Conservation (phyloP, 2,888 invertebrate genomes). For the Cacoxenus indagator region DNA sequence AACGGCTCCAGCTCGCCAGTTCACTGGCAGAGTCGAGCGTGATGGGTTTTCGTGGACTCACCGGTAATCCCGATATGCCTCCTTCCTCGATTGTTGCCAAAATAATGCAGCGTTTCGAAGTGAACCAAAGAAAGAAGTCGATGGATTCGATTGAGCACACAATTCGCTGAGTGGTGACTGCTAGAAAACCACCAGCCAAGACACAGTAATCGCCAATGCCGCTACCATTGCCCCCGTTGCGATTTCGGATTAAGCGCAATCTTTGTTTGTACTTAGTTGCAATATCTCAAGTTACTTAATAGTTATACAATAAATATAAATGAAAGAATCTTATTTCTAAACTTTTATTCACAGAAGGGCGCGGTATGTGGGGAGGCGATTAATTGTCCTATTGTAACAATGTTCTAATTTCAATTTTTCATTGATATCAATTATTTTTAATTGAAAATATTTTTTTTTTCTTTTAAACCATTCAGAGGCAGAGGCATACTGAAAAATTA, state of each 20-base stretch:
- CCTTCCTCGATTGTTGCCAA: constrained; percentile 86
- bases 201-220: too few relatives aligned
- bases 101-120: constrained; percentile 80
- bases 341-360: background rate
- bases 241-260: constrained; percentile 7
- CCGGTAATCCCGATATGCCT: constrained; percentile 83
- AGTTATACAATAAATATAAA: background rate
- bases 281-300: constrained; percentile 4
- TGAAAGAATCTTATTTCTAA: background rate
- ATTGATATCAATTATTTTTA: constrained; percentile 57
- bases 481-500: too few relatives aligned
- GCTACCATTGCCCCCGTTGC: too few relatives aligned
- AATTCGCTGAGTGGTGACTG: constrained; percentile 26
- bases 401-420: constrained; percentile 25
- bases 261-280: constrained; percentile 5
- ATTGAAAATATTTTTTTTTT: constrained; percentile 19
- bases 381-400: background rate
- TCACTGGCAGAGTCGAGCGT: constrained; percentile 82
- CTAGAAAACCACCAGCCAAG: background rate
- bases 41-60: constrained; percentile 82
- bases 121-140: constrained; percentile 73
- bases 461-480: background rate
- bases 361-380: background rate
- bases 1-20: constrained; percentile 80
- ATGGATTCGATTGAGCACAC: constrained; percentile 65